Percentiles rank a stretch among this genome's conserved stretches.
Evolutionary conservation across 2,113 vertebrate genomes (phyloP).

Genomic region (Phycodurus eques): DNA sequence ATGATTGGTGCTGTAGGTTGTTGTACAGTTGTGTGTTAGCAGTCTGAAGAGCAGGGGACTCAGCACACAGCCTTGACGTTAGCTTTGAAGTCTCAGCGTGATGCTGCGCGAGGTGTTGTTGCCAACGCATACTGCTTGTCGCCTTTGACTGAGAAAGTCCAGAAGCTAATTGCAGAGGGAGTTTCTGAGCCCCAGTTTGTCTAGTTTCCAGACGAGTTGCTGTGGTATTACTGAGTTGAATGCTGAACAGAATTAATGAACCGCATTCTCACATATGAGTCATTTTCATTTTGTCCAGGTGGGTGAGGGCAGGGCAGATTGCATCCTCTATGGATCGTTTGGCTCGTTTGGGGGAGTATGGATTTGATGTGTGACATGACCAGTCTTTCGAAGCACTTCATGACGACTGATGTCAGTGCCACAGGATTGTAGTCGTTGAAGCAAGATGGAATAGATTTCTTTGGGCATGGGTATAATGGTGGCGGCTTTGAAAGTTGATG

Average conservation of each 20-base stretch:
- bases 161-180: neutral
- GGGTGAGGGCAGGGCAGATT: slow-evolving; percentile 4
- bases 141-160: neutral
- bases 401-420: neutral
- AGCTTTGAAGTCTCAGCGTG: neutral
- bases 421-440: slow-evolving; percentile 1
- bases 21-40: neutral
- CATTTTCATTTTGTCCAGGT: neutral
- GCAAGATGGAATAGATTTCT: neutral
- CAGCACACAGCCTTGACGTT: neutral
- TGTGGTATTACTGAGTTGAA: slow-evolving; percentile 7
- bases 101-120: neutral
- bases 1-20: neutral
- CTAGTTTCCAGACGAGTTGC: neutral
- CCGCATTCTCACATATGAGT: slow-evolving; percentile 7
- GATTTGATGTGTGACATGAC: slow-evolving; percentile 4
- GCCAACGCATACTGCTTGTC: neutral
- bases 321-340: neutral
- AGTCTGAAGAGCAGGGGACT: neutral
- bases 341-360: neutral
- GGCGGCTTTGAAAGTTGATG: neutral
- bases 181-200: neutral
- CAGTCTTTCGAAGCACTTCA: slow-evolving; percentile 2
- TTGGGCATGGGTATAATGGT: slow-evolving; percentile 3
- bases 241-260: slow-evolving; percentile 9